Percentiles rank a stretch among this genome's conserved stretches.
Conservation (phyloP, 2,888 invertebrate species). For the Pseudococcus longispinus region DNA sequence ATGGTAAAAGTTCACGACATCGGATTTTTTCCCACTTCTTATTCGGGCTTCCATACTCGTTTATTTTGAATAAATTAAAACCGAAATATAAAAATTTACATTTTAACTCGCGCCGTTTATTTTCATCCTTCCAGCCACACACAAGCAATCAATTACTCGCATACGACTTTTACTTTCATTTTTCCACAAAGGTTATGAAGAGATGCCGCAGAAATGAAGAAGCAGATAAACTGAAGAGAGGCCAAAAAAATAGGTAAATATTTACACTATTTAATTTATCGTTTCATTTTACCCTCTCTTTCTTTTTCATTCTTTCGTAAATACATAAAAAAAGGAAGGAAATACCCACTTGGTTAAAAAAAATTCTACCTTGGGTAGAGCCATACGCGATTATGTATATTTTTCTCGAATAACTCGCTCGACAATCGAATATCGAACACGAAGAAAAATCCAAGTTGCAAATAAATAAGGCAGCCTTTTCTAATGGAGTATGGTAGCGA, state of each 20-base stretch:
- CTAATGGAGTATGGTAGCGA: not conserved
- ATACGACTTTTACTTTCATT: not conserved
- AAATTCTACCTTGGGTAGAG: not conserved
- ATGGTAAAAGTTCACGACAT: slow-evolving; percentile 30
- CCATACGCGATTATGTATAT: not conserved
- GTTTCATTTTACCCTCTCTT: not conserved
- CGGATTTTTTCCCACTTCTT: not conserved
- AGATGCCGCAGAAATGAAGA: not conserved
- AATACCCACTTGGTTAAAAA: not conserved
- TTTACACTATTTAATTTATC: not conserved
- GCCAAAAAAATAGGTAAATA: slow-evolving; percentile 1
- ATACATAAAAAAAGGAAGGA: not conserved
- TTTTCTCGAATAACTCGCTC: not conserved
- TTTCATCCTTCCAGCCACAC: not conserved
- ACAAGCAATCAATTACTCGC: not conserved
- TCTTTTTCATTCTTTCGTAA: not conserved
- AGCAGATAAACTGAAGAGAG: not conserved
- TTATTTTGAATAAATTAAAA: slow-evolving; percentile 28
- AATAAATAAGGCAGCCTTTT: not conserved
- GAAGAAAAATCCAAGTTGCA: not conserved
- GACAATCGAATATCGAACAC: not conserved
- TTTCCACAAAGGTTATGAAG: not conserved
- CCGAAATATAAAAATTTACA: not conserved
- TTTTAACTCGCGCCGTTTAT: not conserved
- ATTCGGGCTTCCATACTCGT: not conserved